Evolutionary conservation across 2,797 vertebrate species (phyloP), one percentile per base, ranked within the genome.

Genomic region (Danio tinwini): DNA sequence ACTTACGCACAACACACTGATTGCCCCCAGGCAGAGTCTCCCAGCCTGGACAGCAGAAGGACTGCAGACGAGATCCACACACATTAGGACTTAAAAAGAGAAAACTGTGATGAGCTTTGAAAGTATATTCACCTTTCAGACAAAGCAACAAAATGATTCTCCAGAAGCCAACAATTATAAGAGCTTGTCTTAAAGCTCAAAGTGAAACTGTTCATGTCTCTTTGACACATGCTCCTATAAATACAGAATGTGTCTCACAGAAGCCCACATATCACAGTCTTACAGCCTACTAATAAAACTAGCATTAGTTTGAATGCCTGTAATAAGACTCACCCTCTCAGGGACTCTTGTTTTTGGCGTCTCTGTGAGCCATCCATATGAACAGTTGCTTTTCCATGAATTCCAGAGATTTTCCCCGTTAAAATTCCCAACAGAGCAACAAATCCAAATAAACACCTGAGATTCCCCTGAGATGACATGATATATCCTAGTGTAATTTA

Each of bases 1-100:
- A 94, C 93, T 95, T 92, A 94, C 92, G 91, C 87, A 95, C 92
- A 82, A 94, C 91, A 85, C 93, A 95, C 45, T 93, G 92, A 82
- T 93, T 93, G 84, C 93, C 93, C 83, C 91, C 92, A 44, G 93
- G 91, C 80, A 93, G 87, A 0, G 92, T 94, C 86, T 92, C 95
- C 93, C 93, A 94, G 67, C 93, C 93, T 72, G 92, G 93, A 63
- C 93, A 95, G 83, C 93, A 94, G 81, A 93, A 95, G 0, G 91
- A 93, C 73, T 91, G 92, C 83, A 94, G 92, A 86, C 92, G 90
- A 79, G 93, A 93, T 82, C 93, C 93, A 86, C 93, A 94, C 40
- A 94, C 92, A 80, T 95, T 94, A 76, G 92, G 93, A 84, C 94
- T 95, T 29, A 29, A 29, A 29, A 29, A 29, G 16, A 64, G 55